These are phyloP conservation scores for Gryllus longicercus DNA, from an alignment of 2,888 invertebrate species.

Conservation along the genomic window DNA sequence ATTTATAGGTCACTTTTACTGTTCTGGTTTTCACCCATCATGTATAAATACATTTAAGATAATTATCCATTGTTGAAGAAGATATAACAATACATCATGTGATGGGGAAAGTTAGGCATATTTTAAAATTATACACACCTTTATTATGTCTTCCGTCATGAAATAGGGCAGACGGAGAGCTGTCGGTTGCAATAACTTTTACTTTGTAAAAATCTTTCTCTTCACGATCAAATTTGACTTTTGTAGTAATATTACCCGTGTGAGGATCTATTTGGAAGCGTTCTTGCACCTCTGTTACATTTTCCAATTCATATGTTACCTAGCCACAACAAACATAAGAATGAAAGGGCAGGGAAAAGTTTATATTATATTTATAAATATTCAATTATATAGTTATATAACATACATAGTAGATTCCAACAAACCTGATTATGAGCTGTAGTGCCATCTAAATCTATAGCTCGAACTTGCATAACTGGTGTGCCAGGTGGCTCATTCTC, in stretches of 20 bases:
- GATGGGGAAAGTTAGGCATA: no score
- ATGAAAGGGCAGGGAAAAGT: neutral
- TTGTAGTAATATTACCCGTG: conserved; percentile 86
- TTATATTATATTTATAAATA: neutral
- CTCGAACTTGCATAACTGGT: conserved; percentile 81
- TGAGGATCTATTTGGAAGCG: conserved; percentile 77
- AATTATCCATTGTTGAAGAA: no score
- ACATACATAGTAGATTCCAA: neutral
- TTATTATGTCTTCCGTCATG: conserved; percentile 66
- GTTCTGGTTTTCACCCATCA: no score
- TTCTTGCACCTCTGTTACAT: conserved; percentile 56
- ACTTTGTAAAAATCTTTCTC: conserved; percentile 79
- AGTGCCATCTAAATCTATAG: conserved; percentile 83
- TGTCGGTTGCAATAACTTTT: conserved; percentile 86
- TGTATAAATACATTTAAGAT: no score
- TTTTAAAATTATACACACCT: conserved; percentile 44
- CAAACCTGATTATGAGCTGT: conserved; percentile 69
- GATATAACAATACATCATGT: no score
- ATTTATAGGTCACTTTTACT: no score
- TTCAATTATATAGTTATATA: neutral
- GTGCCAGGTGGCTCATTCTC: conserved; percentile 82
- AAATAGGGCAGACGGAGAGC: conserved; percentile 75
- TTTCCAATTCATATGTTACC: conserved; percentile 71
- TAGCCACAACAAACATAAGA: conserved; percentile 37
- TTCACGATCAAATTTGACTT: conserved; percentile 82